Evolutionary conservation across 2,113 vertebrate genomes (phyloP), one percentile per base, ranked within the genome.

Genomic region (Beaufortia kweichowensis): DNA sequence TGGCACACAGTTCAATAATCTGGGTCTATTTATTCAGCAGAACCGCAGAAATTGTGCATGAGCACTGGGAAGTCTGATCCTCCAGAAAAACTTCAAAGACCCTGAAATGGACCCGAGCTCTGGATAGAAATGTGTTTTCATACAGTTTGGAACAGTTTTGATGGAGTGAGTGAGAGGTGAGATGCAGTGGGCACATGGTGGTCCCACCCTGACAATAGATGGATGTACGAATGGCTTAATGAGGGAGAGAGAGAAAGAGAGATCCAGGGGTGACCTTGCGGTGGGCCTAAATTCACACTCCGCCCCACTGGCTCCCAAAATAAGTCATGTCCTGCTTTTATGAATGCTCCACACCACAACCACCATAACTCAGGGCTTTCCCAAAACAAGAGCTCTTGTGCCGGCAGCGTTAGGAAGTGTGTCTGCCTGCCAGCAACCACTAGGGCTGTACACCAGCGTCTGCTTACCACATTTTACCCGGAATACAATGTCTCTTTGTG

Each of bases 401-500:
- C 89, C 87, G 83, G 35, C 84, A 89, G 87, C 88, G 89, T 90
- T 91, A 92, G 91, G 91, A 92, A 90, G 88, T 86, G 79, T 29
- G 86, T 87, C 83, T 84, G 82, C 84, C 88, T 91, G 90, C 90
- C 91, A 92, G 87, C 87, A 83, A 91, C 90, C 89, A 70, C 91
- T 82, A 78, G 81, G 87, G 72, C 82, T 83, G 86, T 86, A 87
- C 73, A 87, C 85, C 86, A 79, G 84, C 83, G 91, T 82, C 92
- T 90, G 90, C 89, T 87, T 89, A 92, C 89, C 90, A 91, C 91
- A 91, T 90, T 91, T 91, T 84, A 86, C 72, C 86, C 86, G 86
- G 85, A 84, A 89, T 87, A 92, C 92, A 93, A 92, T 91, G 86
- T 76, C 82, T 86, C 87, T 91, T 91, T 93, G 92, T 93, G 86